Conservation (phyloP, 2,888 invertebrate species). For the Trissonchulus latispiculum region DNA sequence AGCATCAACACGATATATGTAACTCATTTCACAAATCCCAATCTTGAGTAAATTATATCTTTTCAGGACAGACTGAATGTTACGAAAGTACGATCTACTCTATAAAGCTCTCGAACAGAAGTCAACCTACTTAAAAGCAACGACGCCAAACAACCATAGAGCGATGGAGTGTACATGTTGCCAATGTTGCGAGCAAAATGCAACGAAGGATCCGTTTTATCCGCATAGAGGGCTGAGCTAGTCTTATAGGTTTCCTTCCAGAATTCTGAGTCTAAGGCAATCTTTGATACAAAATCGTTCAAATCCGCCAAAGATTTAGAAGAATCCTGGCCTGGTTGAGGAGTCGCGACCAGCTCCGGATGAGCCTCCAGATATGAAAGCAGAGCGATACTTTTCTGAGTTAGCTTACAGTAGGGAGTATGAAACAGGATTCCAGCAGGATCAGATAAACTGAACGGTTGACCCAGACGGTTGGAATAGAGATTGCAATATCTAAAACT, state of each 20-base stretch:
- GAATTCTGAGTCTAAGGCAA: slow-evolving; percentile 46
- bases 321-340: too few species aligned
- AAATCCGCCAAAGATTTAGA: too few species aligned
- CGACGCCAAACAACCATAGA: slow-evolving; percentile 61
- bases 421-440: slow-evolving; percentile 79
- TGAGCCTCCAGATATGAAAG: background rate
- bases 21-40: too few species aligned
- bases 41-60: too few species aligned
- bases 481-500: too few species aligned
- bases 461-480: too few species aligned
- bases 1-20: too few species aligned
- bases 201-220: slow-evolving; percentile 76
- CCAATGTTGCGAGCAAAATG: slow-evolving; percentile 80
- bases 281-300: too few species aligned
- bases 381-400: slow-evolving; percentile 83
- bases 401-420: slow-evolving; percentile 89
- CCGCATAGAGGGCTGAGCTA: slow-evolving; percentile 61
- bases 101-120: too few species aligned
- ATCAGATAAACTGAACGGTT: too few species aligned
- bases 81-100: too few species aligned
- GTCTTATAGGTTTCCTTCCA: slow-evolving; percentile 73
- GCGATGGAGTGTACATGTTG: slow-evolving; percentile 96
- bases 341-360: background rate
- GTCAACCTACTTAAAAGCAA: background rate
- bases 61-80: too few species aligned